Evolutionary conservation across 2,888 invertebrate genomes (phyloP).

Genomic region (Parapristionchus giblindavisi): DNA sequence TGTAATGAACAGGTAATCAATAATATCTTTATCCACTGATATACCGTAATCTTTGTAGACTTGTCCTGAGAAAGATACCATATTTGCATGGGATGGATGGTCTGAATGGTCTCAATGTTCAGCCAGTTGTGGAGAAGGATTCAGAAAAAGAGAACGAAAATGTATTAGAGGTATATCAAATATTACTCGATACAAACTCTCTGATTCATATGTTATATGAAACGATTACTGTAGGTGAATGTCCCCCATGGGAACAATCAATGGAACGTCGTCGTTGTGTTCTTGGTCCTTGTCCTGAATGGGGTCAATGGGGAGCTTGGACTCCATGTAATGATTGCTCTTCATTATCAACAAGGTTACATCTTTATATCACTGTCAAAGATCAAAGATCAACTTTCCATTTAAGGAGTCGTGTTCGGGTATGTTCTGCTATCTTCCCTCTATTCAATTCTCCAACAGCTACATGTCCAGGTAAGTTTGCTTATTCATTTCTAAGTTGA

Average conservation of each 20-base stretch:
- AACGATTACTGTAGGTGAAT: slow-evolving; percentile 22
- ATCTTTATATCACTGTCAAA: too few species aligned
- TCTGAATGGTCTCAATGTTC: slow-evolving; percentile 76
- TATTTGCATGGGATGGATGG: slow-evolving; percentile 72
- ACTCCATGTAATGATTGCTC: slow-evolving; percentile 35
- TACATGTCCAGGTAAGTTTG: slow-evolving; percentile 18
- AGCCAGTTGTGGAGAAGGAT: slow-evolving; percentile 51
- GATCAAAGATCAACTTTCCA: too few species aligned
- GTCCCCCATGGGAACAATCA: slow-evolving; percentile 41
- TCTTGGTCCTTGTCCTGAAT: slow-evolving; percentile 53
- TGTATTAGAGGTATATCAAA: slow-evolving; percentile 36
- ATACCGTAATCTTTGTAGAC: background rate
- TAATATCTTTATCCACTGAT: background rate
- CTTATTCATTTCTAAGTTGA: background rate
- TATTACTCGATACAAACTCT: slow-evolving; percentile 6
- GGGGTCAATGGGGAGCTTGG: slow-evolving; percentile 46
- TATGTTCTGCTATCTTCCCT: slow-evolving; percentile 36
- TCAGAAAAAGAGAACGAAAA: slow-evolving; percentile 38
- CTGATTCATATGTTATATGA: background rate
- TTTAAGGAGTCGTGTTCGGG: slow-evolving; percentile 14
- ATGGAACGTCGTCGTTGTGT: slow-evolving; percentile 52
- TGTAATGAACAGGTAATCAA: slow-evolving; percentile 64
- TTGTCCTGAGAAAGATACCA: slow-evolving; percentile 12
- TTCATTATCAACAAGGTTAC: slow-evolving; percentile 23
- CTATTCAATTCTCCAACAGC: slow-evolving; percentile 4